Evolutionary conservation across 2,888 invertebrate genomes (phyloP).

Genomic region (Habroteleia sp.): DNA sequence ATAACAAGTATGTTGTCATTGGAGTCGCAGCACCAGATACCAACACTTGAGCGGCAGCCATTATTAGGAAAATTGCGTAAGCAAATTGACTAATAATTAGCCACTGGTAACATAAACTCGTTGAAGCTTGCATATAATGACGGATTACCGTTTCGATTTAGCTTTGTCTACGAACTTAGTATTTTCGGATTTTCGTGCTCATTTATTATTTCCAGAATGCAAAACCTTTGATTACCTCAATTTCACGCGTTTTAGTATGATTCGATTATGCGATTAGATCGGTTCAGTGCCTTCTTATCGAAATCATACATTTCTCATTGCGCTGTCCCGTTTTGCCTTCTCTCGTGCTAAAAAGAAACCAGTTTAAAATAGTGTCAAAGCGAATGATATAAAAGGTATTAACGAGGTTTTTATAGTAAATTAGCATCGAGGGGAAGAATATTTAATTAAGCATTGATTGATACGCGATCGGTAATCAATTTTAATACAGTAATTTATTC

Average conservation of each 20-base stretch:
- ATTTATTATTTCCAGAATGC: slow-evolving; percentile 63
- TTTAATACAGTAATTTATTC: no score
- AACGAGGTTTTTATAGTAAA: no score
- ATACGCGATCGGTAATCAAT: no score
- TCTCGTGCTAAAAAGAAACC: no score
- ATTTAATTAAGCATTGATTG: no score
- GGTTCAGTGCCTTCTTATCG: slow-evolving; percentile 31
- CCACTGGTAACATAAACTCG: slow-evolving; percentile 71
- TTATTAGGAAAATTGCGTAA: slow-evolving; percentile 77
- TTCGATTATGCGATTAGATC: slow-evolving; percentile 56
- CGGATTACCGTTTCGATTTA: slow-evolving; percentile 71
- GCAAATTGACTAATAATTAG: slow-evolving; percentile 76
- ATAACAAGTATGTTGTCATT: slow-evolving; percentile 50
- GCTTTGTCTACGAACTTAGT: slow-evolving; percentile 52
- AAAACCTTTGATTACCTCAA: slow-evolving; percentile 62
- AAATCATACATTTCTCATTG: slow-evolving; percentile 10
- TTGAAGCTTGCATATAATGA: slow-evolving; percentile 68
- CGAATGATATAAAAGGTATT: no score
- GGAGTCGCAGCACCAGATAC: slow-evolving; percentile 64
- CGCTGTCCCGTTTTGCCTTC: slow-evolving; percentile 9
- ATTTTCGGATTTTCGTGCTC: slow-evolving; percentile 63
- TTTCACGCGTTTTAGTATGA: slow-evolving; percentile 56
- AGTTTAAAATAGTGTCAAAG: no score
- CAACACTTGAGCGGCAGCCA: slow-evolving; percentile 68
- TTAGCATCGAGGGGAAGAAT: no score